These are phyloP conservation scores for Heteropelma amictum DNA, from an alignment of 2,888 invertebrate species.

Conservation along the genomic window DNA sequence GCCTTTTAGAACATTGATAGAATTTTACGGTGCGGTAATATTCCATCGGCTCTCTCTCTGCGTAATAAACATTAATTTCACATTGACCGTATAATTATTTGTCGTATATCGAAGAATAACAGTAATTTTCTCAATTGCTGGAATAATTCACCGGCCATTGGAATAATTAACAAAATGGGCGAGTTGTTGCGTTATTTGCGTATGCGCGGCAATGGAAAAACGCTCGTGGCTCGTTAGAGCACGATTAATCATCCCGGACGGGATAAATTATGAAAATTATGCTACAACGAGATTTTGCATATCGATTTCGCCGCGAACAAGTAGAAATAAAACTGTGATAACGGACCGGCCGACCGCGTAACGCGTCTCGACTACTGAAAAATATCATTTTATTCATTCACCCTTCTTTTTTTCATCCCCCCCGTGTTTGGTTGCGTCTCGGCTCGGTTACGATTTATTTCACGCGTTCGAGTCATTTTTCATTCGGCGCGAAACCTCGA, in stretches of 20 bases:
- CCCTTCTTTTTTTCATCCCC: conserved; percentile 13
- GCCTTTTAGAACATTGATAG: too few species aligned
- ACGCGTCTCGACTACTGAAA: conserved; percentile 49
- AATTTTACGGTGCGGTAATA: too few species aligned
- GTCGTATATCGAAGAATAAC: too few species aligned
- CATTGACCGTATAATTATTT: too few species aligned
- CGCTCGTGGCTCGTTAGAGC: neutral
- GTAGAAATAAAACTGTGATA: conserved; percentile 26
- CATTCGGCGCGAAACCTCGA: conserved; percentile 23
- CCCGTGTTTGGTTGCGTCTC: conserved; percentile 7
- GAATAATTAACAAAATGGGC: conserved; percentile 12
- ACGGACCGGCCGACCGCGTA: conserved; percentile 39
- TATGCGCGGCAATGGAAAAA: too few species aligned
- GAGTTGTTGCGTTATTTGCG: too few species aligned
- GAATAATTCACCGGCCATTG: neutral
- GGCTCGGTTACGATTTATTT: conserved; percentile 27
- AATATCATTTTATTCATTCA: too few species aligned
- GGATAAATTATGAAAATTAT: conserved; percentile 31
- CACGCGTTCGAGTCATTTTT: conserved; percentile 33
- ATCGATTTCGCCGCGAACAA: conserved; percentile 1
- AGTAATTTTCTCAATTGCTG: neutral
- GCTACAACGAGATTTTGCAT: neutral
- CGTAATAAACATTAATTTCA: too few species aligned
- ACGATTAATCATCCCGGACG: conserved; percentile 17
- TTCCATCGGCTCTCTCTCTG: too few species aligned